Base-by-base conservation (phyloP, 2,113 vertebrate genomes). In the Perca flavescens region DNA sequence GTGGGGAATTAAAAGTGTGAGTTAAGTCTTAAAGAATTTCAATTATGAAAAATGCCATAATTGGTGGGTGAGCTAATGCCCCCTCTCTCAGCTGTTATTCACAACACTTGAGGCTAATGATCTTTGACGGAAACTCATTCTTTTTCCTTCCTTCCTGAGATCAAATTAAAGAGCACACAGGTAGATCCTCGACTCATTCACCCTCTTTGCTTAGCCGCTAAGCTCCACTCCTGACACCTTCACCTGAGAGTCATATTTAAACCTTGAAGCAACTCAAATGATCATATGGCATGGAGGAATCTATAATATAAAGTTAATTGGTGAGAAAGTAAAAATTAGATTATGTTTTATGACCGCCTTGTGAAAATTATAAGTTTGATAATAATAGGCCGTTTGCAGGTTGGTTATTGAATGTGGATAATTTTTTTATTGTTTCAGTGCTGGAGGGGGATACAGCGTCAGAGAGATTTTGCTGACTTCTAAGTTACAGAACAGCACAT, bases 281-380 rank as follows among this genome's bases (percentile, higher is more conserved):
- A 89, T 92, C 81, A 88, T 84, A 91, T 88, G 88, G 88, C 82
- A 84, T 73, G 77, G 69, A 90, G 71, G 77, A 91, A 91, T 90
- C 70, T 88, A 74, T 90, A 89, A 91, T 93, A 88, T 87, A 90
- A 92, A 94, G 90, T 88, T 93, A 93, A 94, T 93, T 94, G 87
- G 90, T 80, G 85, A 89, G 85, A 89, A 92, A 93, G 85, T 89
- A 89, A 85, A 93, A 91, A 94, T 93, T 78, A 75, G 89, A 94
- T 93, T 81, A 91, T 86, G 82, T 91, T 94, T 93, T 84, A 94
- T 89, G 88, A 85, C 81, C 77, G 78, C 85, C 82, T 88, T 89
- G 80, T 93, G 91, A 93, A 94, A 93, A 93, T 92, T 92, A 93
- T 87, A 93, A 90, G 90, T 93, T 94, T 92, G 84, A 92, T 93